Evolutionary conservation across 2,888 invertebrate genomes (phyloP).

Genomic region (Sphaeridia pumilis): DNA sequence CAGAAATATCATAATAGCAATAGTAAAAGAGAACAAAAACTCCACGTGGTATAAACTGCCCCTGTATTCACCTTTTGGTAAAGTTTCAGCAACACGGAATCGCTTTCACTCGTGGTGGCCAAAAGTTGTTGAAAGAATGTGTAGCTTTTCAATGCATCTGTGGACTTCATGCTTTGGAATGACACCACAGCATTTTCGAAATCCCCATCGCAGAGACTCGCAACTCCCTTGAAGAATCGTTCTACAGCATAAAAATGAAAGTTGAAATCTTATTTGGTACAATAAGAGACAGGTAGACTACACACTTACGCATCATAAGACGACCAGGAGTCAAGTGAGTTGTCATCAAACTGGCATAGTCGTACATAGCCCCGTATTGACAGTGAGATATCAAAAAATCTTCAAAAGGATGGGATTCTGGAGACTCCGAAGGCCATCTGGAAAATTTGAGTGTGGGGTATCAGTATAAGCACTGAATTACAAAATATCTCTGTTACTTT

Average conservation of each 20-base stretch:
- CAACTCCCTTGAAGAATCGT: conserved; percentile 26
- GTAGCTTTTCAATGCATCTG: conserved; percentile 22
- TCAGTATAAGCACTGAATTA: background rate
- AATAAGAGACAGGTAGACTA: background rate
- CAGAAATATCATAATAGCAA: too few relatives aligned
- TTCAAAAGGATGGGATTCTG: conserved; percentile 30
- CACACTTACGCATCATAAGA: conserved; percentile 22
- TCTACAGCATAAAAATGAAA: conserved; percentile 14
- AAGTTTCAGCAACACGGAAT: conserved; percentile 6
- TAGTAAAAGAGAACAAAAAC: background rate
- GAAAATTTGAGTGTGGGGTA: too few relatives aligned
- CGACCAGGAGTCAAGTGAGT: conserved; percentile 23
- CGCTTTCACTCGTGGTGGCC: background rate
- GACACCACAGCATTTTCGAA: conserved; percentile 20
- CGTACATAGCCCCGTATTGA: conserved; percentile 26
- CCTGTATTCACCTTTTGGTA: conserved; percentile 13
- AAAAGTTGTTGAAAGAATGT: conserved; percentile 29
- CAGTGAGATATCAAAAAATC: conserved; percentile 32
- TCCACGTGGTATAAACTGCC: too few relatives aligned
- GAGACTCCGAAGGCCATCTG: conserved; percentile 25
- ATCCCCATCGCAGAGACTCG: conserved; percentile 26
- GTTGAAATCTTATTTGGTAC: background rate
- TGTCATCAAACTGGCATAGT: conserved; percentile 28
- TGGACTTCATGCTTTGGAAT: conserved; percentile 23
- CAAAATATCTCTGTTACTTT: background rate